Evolutionary conservation across 2,888 invertebrate genomes (phyloP), one percentile per base, ranked within the genome.

Genomic region (Eledona agricola): DNA sequence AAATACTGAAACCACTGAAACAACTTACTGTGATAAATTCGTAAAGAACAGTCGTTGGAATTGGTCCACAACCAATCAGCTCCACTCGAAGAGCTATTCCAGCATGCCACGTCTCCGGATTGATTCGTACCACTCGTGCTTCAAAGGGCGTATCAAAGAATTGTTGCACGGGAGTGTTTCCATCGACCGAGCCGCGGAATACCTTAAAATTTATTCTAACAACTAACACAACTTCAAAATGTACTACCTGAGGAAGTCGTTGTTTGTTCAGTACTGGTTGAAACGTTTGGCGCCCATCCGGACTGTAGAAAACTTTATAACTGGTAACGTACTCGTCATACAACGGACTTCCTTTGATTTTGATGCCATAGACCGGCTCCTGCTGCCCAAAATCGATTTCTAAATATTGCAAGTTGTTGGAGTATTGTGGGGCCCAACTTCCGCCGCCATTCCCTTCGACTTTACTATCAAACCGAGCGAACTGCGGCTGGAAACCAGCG

Each of bases 291-390:
- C 73, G 69, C 0, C 85, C 87, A 68, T 90, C 86, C 5, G 81
- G 81, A 11, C 90, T 88, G 66, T 88, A 88, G 58, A 87, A 67
- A 2, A 90, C 79, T 66, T 84, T 82, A 67, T 88, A 93, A 63
- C 89, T 86, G 9, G 89, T 90, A 23, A 93, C 89, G 72, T 85
- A 90, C 66, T 88, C 83, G 59, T 87, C 81, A 51, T 82, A 82
- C 1, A 81, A 66, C 0, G 86, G 83, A 70, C 83, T 86, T 10
- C 93, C 93, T 65, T 86, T 86, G 58, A 90, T 73, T 4, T 83
- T 75, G 0, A 92, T 79, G 0, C 91, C 93, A 67, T 89, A 90
- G 9, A 94, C 72, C 0, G 88, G 85, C 65, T 86, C 84, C 1
- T 81, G 78, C 4, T 77, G 77, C 0, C 83, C 82, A 23, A 93